Evolutionary conservation across 2,113 vertebrate genomes (phyloP), one percentile per base, ranked within the genome.

Genomic region (Platichthys stellatus): DNA sequence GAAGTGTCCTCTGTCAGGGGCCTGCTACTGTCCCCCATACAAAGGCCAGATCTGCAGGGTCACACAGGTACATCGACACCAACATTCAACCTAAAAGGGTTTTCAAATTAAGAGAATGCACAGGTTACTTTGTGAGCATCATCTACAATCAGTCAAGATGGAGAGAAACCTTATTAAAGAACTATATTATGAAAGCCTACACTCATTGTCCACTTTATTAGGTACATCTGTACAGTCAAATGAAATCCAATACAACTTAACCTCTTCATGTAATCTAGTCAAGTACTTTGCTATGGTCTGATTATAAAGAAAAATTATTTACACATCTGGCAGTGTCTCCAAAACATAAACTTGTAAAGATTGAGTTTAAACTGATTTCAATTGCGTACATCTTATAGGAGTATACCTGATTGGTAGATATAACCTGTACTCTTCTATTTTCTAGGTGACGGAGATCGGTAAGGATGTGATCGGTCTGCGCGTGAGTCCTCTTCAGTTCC

Each of bases 401-500:
- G 28, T 5, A 31, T 7, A 31, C 28, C 28, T 31, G 5, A 31
- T 5, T 31, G 28, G 5, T 31, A 31, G 5, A 31, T 31, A 1
- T 31, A 31, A 21, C 13, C 2, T 53, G 74, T 20, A 28, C 0
- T 4, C 63, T 15, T 67, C 63, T 15, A 43, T 82, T 67, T 72
- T 64, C 3, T 67, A 99, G 98, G 98, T 94, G 80, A 99, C 97
- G 0, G 97, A 99, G 92, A 96, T 99, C 0, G 98, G 98, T 40
- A 99, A 96, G 87, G 98, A 99, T 3, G 97, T 97, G 80, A 96
- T 99, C 3, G 98, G 98, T 38, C 92, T 99, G 88, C 95, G 98
- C 7, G 96, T 99, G 90, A 99, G 98, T 87, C 96, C 97, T 0
- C 95, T 99, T 64, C 98, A 99, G 94, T 99, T 99, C 93, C 98